Base-by-base conservation (phyloP, 2,113 vertebrate species). In the Marmota monax region DNA sequence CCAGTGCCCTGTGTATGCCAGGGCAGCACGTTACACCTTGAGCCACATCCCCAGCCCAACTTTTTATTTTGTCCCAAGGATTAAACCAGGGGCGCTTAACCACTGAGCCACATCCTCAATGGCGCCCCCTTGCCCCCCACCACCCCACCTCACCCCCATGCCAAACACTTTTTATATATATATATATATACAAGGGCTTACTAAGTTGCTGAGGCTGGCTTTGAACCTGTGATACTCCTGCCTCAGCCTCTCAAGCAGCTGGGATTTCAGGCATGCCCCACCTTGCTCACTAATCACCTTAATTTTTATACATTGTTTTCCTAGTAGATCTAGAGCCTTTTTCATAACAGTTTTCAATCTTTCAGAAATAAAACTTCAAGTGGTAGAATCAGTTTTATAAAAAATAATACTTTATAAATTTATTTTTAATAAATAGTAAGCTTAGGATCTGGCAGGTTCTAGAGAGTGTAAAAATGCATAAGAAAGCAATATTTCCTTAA, bases 11-110 rank as follows among this genome's bases (percentile, higher is more conserved):
- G 45, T 45, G 8, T 45, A 45, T 45, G 45, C 45, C 45, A 45
- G 45, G 1, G 45, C 7, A 45, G 45, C 1, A 8, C 7, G 8
- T 45, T 45, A 45, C 45, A 0, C 0, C 45, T 45, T 45, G 45
- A 45, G 45, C 45, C 45, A 8, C 45, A 45, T 45, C 45, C 45
- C 45, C 45, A 45, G 45, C 45, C 45, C 45, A 45, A 95, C 2
- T 45, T 92, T 67, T 84, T 56, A 17, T 20, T 56, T 20, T 56
- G 56, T 58, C 22, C 20, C 20, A 58, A 58, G 56, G 20, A 22
- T 58, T 58, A 20, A 58, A 58, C 56, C 20, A 58, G 20, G 56
- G 56, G 56, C 20, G 2, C 56, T 22, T 58, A 22, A 58, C 18
- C 56, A 22, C 56, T 58, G 56, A 58, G 0, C 20, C 20, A 58